Base-by-base conservation (phyloP, 2,113 vertebrate species). In the Scolopax mira region DNA sequence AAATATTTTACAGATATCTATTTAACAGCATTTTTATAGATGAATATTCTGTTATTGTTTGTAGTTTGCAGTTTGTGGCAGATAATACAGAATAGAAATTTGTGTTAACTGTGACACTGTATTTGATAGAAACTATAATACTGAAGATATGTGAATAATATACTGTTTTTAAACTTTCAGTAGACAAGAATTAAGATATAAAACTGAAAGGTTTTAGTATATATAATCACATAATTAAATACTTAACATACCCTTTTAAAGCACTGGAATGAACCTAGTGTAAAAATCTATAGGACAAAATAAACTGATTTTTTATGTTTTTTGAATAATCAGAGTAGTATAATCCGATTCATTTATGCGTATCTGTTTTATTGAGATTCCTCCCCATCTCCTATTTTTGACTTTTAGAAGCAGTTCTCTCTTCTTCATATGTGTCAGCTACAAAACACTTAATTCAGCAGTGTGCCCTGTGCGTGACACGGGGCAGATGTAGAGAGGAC, bases 381-480 rank as follows among this genome's bases (percentile, higher is more conserved):
- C 2, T 1, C 4, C 31, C 3, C 2, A 4, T 3, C 2, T 28
- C 6, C 28, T n/a, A 0, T 57, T 73, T 28, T 58, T 71, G 14
- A 33, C 19, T 89, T 89, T 62, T 42, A 31, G 14, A 71, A 70
- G 42, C 11, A 41, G 21, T 91, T 89, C 1, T 21, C 5, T 54
- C 30, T 62, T 62, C 10, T 74, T 74, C 0, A 0, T 57, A 15
- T 3, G 5, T 21, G 12, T 61, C 19, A 8, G 25, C n/a, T 55
- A 18, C 5, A 23, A 54, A 90, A 28, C 15, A 41, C 25, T 55
- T 58, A 11, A 1, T 84, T 89, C 31, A 81, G 37, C 42, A 46
- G 9, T 42, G 57, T 79, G 5, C 9, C 11, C 41, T 71, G 25
- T 71, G 42, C 25, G 7, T 67, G 24, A 25, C 21, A 60, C 5